A percentile compares a stretch with the other conserved stretches of the same genome.
Evolutionary conservation across 2,113 vertebrate genomes (phyloP).

Genomic region (Argyrosomus japonicus): DNA sequence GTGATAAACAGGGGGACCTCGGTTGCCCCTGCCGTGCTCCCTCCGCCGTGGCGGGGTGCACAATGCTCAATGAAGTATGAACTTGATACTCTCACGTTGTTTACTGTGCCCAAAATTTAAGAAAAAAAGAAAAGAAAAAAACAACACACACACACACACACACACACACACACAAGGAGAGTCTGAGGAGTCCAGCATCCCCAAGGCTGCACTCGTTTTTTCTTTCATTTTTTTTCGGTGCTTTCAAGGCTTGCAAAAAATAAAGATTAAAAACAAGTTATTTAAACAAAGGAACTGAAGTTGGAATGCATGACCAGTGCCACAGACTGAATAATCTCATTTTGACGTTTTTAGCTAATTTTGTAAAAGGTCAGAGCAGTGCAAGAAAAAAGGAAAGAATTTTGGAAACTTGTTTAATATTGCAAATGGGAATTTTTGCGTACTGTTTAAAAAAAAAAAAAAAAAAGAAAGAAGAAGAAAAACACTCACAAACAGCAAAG

Average conservation of each 20-base stretch:
- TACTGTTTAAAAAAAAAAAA: conserved; percentile 54
- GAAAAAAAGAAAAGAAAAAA: conserved; percentile 15
- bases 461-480: background rate
- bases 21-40: conserved; percentile 36
- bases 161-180: conserved; percentile 53
- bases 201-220: conserved; percentile 63
- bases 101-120: conserved; percentile 75
- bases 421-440: conserved; percentile 64
- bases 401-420: conserved; percentile 69
- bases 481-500: conserved; percentile 76
- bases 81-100: conserved; percentile 78
- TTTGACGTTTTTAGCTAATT: conserved; percentile 80
- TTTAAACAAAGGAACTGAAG: conserved; percentile 83
- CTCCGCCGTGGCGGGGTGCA: conserved; percentile 68
- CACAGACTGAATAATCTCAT: conserved; percentile 79
- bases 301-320: conserved; percentile 87
- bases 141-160: conserved; percentile 4
- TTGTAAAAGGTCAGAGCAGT: conserved; percentile 72
- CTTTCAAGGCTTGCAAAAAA: conserved; percentile 88
- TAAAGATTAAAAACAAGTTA: conserved; percentile 80
- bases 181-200: conserved; percentile 65
- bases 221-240: conserved; percentile 80
- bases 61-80: conserved; percentile 87
- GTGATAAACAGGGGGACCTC: conserved; percentile 80
- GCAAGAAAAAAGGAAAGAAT: conserved; percentile 53